These are phyloP conservation scores for Ptychoptera albimana DNA, from an alignment of 2,888 invertebrate genomes.

Conservation along the genomic window DNA sequence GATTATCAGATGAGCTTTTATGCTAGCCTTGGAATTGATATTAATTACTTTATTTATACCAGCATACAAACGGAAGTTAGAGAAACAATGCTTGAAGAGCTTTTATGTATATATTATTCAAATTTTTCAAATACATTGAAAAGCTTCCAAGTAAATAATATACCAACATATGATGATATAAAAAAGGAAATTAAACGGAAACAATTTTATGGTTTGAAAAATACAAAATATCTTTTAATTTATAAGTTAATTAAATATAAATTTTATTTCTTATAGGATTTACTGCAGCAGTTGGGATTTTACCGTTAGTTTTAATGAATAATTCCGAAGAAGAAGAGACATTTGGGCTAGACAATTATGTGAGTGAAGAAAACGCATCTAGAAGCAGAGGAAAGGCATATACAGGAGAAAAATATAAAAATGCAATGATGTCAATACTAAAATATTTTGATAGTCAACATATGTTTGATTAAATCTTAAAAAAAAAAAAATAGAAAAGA, in stretches of 20 bases:
- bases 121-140: constrained; percentile 16
- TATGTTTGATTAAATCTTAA: background rate
- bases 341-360: background rate
- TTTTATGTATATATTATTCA: constrained; percentile 20
- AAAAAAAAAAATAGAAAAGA: background rate
- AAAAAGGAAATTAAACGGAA: constrained; percentile 18
- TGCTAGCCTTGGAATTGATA: constrained; percentile 26
- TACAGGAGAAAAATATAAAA: background rate
- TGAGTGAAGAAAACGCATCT: background rate
- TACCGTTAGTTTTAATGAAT: constrained; percentile 24
- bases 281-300: constrained; percentile 18
- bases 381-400: background rate
- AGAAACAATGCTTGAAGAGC: constrained; percentile 14
- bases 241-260: background rate
- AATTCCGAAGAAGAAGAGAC: constrained; percentile 8
- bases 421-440: background rate
- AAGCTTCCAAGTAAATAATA: constrained; percentile 13
- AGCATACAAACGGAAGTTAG: constrained; percentile 23
- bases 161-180: constrained; percentile 18
- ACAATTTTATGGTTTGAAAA: constrained; percentile 18
- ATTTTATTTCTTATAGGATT: constrained; percentile 13
- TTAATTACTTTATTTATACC: constrained; percentile 29
- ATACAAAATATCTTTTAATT: background rate
- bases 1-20: constrained; percentile 28
- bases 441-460: background rate